Percentiles rank a stretch among this genome's conserved stretches.
These are phyloP conservation scores for Genyomyrus donnyi DNA, from an alignment of 2,113 vertebrate genomes.

Conservation along the genomic window DNA sequence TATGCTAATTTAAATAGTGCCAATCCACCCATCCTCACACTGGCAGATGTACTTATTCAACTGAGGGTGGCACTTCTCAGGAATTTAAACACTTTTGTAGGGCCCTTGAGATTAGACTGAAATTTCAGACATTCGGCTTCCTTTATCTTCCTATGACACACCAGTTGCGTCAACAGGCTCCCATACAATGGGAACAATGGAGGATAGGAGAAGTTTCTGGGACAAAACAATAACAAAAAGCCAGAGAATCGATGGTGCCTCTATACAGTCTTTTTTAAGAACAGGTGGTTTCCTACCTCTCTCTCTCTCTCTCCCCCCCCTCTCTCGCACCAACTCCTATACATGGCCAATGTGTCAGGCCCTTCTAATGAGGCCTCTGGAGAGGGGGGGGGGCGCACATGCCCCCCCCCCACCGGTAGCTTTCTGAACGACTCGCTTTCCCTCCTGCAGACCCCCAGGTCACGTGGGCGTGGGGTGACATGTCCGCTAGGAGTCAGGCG, in stretches of 20 bases:
- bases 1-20: not conserved
- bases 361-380: not conserved
- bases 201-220: not conserved
- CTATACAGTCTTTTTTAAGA: not conserved
- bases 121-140: not conserved
- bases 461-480: not conserved
- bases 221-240: conserved; percentile 2
- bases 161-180: not conserved
- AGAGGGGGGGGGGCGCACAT: not conserved
- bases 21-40: not conserved
- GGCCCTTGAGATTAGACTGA: not conserved
- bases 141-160: not conserved
- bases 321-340: not conserved
- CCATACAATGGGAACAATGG: not conserved
- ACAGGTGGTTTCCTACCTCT: not conserved
- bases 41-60: not conserved
- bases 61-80: not conserved
- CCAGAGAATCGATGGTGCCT: not conserved
- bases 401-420: not conserved
- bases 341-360: not conserved
- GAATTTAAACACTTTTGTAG: not conserved
- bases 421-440: not conserved
- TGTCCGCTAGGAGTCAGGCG: not conserved
- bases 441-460: not conserved
- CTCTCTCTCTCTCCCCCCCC: not conserved